Evolutionary conservation across 2,888 invertebrate species (phyloP).

Genomic region (Tachina grossa): DNA sequence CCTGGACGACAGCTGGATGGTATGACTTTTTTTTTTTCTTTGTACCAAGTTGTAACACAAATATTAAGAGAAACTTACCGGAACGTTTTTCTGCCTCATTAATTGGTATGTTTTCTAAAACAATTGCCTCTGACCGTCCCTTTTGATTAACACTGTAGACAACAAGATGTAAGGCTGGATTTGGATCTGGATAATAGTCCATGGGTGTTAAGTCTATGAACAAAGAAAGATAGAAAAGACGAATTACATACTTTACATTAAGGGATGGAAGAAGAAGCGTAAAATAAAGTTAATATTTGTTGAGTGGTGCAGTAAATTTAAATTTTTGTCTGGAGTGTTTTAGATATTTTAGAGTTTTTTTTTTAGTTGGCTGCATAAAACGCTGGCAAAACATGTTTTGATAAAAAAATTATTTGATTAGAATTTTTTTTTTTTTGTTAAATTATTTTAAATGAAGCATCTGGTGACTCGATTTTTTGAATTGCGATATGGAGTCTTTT

Average conservation of each 20-base stretch:
- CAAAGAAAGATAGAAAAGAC: conserved; percentile 15
- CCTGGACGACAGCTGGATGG: conserved; percentile 29
- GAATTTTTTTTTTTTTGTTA: too few species aligned
- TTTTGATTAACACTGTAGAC: conserved; percentile 93
- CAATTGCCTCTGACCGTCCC: conserved; percentile 91
- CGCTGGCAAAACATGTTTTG: not conserved
- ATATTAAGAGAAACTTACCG: conserved; percentile 84
- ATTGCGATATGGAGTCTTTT: too few species aligned
- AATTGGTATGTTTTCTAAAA: conserved; percentile 93
- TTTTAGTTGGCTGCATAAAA: not conserved
- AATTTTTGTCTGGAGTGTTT: not conserved
- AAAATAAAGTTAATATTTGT: not conserved
- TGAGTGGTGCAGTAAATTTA: not conserved
- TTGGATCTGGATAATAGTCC: conserved; percentile 82
- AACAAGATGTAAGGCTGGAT: conserved; percentile 88
- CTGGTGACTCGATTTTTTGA: too few species aligned
- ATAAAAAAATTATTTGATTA: not conserved
- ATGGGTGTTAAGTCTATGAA: conserved; percentile 81
- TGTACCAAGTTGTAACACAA: conserved; percentile 20
- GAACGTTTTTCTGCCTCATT: conserved; percentile 93
- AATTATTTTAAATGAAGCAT: too few species aligned
- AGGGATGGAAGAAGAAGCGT: not conserved
- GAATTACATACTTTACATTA: not conserved
- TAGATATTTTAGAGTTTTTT: not conserved
- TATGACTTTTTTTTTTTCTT: conserved; percentile 1